These are phyloP conservation scores for Acrossocheilus fasciatus DNA, from an alignment of 2,797 vertebrate genomes.

Conservation along the genomic window DNA sequence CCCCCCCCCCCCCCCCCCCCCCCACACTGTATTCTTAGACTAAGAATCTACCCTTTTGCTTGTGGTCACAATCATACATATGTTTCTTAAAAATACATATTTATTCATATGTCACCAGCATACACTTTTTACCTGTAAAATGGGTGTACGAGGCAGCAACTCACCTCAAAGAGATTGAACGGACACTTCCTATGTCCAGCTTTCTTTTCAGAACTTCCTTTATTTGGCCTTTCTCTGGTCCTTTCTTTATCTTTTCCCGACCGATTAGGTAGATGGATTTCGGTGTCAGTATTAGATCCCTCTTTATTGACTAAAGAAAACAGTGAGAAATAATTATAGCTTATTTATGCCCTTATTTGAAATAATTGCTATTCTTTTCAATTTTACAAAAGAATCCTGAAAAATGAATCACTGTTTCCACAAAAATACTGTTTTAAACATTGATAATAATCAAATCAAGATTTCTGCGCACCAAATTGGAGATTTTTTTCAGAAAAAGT, in stretches of 20 bases:
- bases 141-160: constrained; percentile 5
- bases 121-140: neutral
- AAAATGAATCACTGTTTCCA: neutral
- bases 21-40: neutral
- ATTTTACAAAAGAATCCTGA: neutral
- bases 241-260: constrained; percentile 95
- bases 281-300: constrained; percentile 93
- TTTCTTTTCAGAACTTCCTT: constrained; percentile 94
- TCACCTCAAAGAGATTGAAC: constrained; percentile 89
- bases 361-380: neutral
- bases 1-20: too few species aligned
- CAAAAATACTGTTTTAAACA: neutral
- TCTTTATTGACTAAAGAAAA: constrained; percentile 86
- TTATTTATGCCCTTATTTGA: neutral
- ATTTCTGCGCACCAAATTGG: neutral
- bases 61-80: neutral
- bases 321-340: constrained; percentile 11
- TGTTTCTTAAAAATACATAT: neutral
- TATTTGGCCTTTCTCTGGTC: constrained; percentile 94
- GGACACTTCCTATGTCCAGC: constrained; percentile 86
- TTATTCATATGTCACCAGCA: neutral
- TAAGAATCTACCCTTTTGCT: neutral
- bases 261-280: constrained; percentile 95
- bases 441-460: neutral
- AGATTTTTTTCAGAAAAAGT: neutral